Evolutionary conservation across 2,888 invertebrate genomes (phyloP), one percentile per base, ranked within the genome.

Genomic region (Trissolcus brochymenae): DNA sequence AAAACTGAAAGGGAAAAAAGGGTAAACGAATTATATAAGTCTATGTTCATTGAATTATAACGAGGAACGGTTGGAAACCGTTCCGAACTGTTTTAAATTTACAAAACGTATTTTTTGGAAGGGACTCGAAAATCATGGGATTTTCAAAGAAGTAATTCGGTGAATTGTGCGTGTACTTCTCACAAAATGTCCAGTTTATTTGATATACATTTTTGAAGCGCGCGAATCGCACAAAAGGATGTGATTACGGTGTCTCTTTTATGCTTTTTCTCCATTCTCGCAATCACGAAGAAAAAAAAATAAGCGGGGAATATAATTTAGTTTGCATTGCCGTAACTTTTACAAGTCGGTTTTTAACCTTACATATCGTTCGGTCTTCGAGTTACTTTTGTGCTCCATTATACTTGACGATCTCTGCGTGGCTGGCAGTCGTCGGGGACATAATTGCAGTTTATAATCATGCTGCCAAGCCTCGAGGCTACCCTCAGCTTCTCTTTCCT

Each of bases 371-470:
- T 49, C 64, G 51, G 53, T 73, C 64, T 67, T 67, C 59, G 53
- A 68, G 54, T 74, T 75, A 79, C 81, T 81, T 79, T 79, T 78
- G 79, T 76, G 66, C 68, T 79, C 76, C 77, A 78, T 79, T 80
- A 78, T 78, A 77, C 81, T 73, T 78, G 85, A 82, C 84, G 86
- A 85, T 85, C 86, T 84, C 83, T 83, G 80, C 81, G 81, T 81
- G 84, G 83, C 82, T 82, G 81, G 81, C 83, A 82, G 79, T 82
- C 83, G 79, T 81, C 80, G 83, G 86, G 85, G 86, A 86, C 86
- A 85, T 87, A 87, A 87, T 87, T 87, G 86, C 83, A 81, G 84
- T 84, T 84, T 82, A 84, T 86, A 87, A 87, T 87, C 86, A 83
- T 81, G 82, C 81, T 80, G 81, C 81, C 66, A 81, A 72, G 81